Evolutionary conservation across 2,113 vertebrate genomes (phyloP), one percentile per base, ranked within the genome.

Genomic region (Xiphophorus maculatus): DNA sequence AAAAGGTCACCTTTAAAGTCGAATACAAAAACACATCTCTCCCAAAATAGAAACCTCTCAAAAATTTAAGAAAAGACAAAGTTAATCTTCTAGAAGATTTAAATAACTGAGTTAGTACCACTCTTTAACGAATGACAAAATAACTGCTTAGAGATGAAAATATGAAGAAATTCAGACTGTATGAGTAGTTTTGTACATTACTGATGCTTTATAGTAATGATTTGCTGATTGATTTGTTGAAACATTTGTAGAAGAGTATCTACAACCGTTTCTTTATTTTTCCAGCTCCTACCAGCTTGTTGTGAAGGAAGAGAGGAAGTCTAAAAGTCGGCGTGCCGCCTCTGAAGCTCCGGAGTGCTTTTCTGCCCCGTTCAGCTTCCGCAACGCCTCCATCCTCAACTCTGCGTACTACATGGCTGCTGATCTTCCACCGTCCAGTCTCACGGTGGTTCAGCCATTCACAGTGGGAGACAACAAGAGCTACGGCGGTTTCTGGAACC

Each of bases 401-500:
- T 98, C 96, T 0, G 84, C 95, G 0, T 97, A 99, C 91, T 99
- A 99, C 93, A 97, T 98, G 51, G 98, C 98, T 0, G 98, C 98
- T 0, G 97, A 99, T 60, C 83, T 99, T 78, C 96, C 96, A 8
- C 97, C 98, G 0, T 89, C 95, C 89, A 96, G 95, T 86, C 94
- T 99, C 25, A 94, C 96, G 0, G 94, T 96, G 62, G 96, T 95
- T 0, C 97, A 97, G 81, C 97, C 97, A 0, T 99, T 99, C 90
- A 99, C 97, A 0, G 96, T 99, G 77, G 98, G 98, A 0, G 98
- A 99, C 94, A 98, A 99, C 94, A 97, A 96, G 91, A 99, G 97
- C 42, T 98, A 99, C 84, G 97, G 97, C 0, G 97, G 97, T 70
- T 99, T 97, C 93, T 98, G 97, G 97, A 99, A 99, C 1, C 96